Evolutionary conservation across 1,140 invertebrate species (phyloP).

Genomic region (Matsumurasca onukii): DNA sequence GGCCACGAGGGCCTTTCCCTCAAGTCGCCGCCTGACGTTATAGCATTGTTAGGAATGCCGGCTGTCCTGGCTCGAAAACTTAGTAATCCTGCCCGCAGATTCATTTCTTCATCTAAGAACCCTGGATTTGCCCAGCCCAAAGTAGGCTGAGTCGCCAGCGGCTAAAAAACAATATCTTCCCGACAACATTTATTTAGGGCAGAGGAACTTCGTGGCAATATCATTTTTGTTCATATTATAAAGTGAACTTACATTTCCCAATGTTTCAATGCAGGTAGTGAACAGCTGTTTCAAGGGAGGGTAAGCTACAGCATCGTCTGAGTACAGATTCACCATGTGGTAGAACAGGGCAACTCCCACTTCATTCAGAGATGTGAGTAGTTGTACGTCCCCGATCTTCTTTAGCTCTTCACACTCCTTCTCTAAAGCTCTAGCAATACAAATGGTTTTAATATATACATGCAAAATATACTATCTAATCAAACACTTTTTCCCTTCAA

Average conservation of each 20-base stretch:
- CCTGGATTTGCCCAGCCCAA: no score
- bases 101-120: no score
- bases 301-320: conserved; percentile 66
- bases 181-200: no score
- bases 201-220: no score
- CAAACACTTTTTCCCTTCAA: background rate
- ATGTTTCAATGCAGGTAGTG: conserved; percentile 65
- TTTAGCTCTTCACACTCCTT: conserved; percentile 35
- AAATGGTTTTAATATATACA: background rate
- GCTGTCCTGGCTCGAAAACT: no score
- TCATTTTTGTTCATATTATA: no score
- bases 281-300: conserved; percentile 73
- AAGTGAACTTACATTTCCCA: conserved; percentile 65
- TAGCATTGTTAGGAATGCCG: no score
- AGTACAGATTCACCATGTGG: conserved; percentile 63
- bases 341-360: conserved; percentile 74
- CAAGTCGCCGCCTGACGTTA: no score
- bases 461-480: background rate
- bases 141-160: no score
- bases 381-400: conserved; percentile 36
- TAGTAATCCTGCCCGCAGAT: no score
- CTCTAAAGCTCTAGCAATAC: conserved; percentile 33
- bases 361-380: conserved; percentile 50
- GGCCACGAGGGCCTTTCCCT: no score
- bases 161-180: no score